Evolutionary conservation across 2,113 vertebrate species (phyloP), one percentile per base, ranked within the genome.

Genomic region (Rhinogobius similis): DNA sequence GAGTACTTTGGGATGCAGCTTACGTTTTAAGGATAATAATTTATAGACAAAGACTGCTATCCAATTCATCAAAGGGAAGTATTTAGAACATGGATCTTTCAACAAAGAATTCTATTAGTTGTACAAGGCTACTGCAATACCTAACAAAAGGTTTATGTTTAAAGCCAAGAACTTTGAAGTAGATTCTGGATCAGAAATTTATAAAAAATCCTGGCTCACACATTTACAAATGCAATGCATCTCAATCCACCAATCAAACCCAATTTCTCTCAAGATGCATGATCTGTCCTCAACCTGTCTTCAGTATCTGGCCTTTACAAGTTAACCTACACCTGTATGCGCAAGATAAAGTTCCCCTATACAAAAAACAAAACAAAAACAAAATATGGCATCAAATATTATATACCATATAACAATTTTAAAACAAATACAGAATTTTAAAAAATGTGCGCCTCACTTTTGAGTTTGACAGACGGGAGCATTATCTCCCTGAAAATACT

Each of bases 401-500:
- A 8, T 8, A 3, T 36, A n/a, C n/a, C n/a, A n/a, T n/a, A n/a
- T n/a, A n/a, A n/a, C n/a, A n/a, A n/a, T n/a, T n/a, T n/a, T n/a
- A n/a, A n/a, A n/a, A n/a, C n/a, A n/a, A n/a, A n/a, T n/a, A n/a
- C n/a, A n/a, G n/a, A n/a, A n/a, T n/a, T n/a, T n/a, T n/a, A n/a
- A n/a, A n/a, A n/a, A n/a, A n/a, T n/a, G n/a, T n/a, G n/a, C n/a
- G n/a, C n/a, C n/a, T n/a, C n/a, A n/a, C n/a, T n/a, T n/a, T n/a
- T n/a, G n/a, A 68, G 58, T 38, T 39, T 70, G 77, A 85, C 68
- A 78, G 77, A 68, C 65, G 58, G 53, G 67, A 68, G 68, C 69
- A 50, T 82, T 75, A 77, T 69, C 77, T 41, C 66, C 58, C 55
- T 71, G 70, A 78, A 86, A 85, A 75, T 64, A 23, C 62, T 78